phyloP scores from a whole-genome alignment of 2,888 invertebrate species.

The Fissipunctia ypsillon region DNA sequence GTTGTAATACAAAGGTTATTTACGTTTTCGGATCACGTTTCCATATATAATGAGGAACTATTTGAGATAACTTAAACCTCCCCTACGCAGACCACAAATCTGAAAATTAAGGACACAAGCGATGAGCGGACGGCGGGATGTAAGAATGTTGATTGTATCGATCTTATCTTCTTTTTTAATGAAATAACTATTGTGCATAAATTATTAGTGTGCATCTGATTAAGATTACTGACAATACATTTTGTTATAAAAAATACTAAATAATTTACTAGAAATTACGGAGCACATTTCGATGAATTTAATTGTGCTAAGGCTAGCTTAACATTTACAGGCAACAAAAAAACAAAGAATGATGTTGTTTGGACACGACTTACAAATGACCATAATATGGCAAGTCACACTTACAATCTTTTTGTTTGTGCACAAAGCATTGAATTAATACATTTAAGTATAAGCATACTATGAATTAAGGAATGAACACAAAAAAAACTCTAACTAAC shows the following conservation, averaged over 20 bases:
- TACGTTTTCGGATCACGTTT: conserved; percentile 60
- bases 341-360: background rate
- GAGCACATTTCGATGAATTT: background rate
- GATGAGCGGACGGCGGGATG: conserved; percentile 28
- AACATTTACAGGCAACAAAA: background rate
- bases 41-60: conserved; percentile 57
- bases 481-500: too few species aligned
- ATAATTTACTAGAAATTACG: background rate
- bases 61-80: conserved; percentile 64
- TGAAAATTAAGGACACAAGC: conserved; percentile 59
- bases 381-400: background rate
- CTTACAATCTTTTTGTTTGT: background rate
- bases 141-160: background rate
- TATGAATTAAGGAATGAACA: too few species aligned
- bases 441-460: background rate
- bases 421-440: background rate
- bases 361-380: background rate
- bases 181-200: background rate
- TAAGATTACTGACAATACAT: background rate
- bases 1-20: conserved; percentile 43
- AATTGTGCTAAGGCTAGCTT: background rate
- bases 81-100: conserved; percentile 68
- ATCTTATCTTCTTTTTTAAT: background rate
- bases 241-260: background rate
- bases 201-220: too few species aligned